phyloP scores from a whole-genome alignment of 2,113 vertebrate species.

The Perca flavescens region DNA sequence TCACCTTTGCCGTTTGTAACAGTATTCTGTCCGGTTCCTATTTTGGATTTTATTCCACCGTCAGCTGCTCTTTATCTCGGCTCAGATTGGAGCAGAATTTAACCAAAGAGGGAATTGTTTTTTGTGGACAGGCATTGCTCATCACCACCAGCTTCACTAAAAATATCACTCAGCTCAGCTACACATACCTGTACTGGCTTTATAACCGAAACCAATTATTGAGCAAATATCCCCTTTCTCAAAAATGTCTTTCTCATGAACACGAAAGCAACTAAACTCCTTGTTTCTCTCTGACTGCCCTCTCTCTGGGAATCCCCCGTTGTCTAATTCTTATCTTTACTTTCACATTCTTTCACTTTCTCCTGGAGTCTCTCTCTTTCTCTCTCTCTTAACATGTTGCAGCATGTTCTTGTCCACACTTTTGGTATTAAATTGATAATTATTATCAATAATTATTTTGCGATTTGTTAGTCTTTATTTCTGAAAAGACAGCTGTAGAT shows the following conservation, averaged over 20 bases:
- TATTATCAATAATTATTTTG: too few relatives aligned
- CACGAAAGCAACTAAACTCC: neutral
- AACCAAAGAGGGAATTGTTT: too few relatives aligned
- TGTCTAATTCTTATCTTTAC: neutral
- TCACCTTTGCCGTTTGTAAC: too few relatives aligned
- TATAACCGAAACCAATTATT: neutral
- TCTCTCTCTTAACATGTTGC: neutral
- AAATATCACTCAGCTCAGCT: neutral
- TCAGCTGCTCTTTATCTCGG: too few relatives aligned
- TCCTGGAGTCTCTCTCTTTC: neutral
- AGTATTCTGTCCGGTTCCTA: too few relatives aligned
- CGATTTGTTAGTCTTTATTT: too few relatives aligned
- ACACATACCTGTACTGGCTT: neutral
- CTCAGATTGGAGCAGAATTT: too few relatives aligned
- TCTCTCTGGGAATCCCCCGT: constrained; percentile 4
- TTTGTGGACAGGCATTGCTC: too few relatives aligned
- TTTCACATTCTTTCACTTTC: constrained; percentile 23
- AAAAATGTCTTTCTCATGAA: neutral
- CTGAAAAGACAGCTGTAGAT: too few relatives aligned
- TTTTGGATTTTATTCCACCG: too few relatives aligned
- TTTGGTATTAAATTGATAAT: too few relatives aligned
- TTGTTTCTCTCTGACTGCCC: neutral
- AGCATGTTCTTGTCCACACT: too few relatives aligned
- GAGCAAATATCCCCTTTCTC: neutral
- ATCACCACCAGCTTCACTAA: neutral